These are phyloP conservation scores for Willisornis vidua DNA, from an alignment of 2,113 vertebrate genomes.

Conservation along the genomic window DNA sequence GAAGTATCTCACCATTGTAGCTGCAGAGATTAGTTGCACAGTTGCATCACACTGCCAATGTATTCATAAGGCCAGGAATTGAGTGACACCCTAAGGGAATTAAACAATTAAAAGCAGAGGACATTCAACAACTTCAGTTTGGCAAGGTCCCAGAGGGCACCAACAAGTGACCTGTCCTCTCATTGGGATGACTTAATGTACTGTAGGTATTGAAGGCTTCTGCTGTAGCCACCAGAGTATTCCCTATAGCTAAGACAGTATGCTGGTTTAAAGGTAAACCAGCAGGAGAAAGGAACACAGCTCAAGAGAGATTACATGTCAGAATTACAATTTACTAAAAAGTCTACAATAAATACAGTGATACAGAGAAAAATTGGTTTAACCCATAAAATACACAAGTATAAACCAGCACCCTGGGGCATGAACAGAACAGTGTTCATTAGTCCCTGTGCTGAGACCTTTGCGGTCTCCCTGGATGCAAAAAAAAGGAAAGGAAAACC, in stretches of 20 bases:
- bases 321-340: no score
- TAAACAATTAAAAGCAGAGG: neutral
- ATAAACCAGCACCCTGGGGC: no score
- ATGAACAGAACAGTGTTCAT: no score
- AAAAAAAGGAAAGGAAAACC: no score
- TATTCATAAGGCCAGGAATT: neutral
- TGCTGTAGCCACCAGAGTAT: neutral
- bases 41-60: neutral
- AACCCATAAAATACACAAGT: no score
- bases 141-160: neutral
- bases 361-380: no score
- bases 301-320: no score
- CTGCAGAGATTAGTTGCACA: neutral
- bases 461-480: no score
- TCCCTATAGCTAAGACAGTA: neutral
- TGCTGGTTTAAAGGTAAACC: no score
- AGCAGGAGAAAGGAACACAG: no score
- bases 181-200: neutral
- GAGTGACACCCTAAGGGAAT: neutral
- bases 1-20: neutral
- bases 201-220: neutral
- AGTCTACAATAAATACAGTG: no score
- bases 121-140: neutral
- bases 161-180: neutral
- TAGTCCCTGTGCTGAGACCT: no score